These are phyloP conservation scores for Busseola fusca DNA, from an alignment of 2,888 invertebrate genomes.

Conservation along the genomic window DNA sequence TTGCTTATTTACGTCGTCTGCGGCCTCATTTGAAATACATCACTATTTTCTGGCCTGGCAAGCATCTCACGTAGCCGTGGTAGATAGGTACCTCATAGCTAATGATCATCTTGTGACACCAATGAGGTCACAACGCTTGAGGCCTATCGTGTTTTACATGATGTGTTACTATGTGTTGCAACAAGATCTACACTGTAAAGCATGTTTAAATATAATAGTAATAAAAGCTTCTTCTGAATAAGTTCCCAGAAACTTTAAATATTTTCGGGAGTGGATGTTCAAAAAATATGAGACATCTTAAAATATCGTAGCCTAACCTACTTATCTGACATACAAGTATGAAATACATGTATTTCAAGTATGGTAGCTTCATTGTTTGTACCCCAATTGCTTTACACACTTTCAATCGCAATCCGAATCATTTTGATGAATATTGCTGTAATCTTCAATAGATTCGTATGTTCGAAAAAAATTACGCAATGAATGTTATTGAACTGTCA, in stretches of 20 bases:
- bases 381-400: background rate
- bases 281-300: background rate
- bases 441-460: background rate
- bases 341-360: too few species aligned
- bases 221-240: background rate
- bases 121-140: constrained; percentile 23
- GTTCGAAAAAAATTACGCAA: background rate
- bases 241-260: background rate
- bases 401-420: background rate
- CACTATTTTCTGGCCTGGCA: constrained; percentile 28
- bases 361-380: too few species aligned
- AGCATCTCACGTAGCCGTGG: constrained; percentile 16
- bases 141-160: constrained; percentile 16
- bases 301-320: too few species aligned
- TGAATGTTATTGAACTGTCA: background rate
- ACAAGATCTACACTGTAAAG: constrained; percentile 1
- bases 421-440: background rate
- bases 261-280: background rate
- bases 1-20: constrained; percentile 38
- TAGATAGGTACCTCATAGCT: constrained; percentile 5
- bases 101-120: constrained; percentile 35
- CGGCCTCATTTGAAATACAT: constrained; percentile 37
- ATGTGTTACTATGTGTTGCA: background rate
- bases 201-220: background rate
- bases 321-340: too few species aligned